A percentile compares a stretch with the other conserved stretches of the same genome.
Evolutionary conservation across 64 coral and sea anemone species (phyloP).

Genomic region (Montipora efflorescens): DNA sequence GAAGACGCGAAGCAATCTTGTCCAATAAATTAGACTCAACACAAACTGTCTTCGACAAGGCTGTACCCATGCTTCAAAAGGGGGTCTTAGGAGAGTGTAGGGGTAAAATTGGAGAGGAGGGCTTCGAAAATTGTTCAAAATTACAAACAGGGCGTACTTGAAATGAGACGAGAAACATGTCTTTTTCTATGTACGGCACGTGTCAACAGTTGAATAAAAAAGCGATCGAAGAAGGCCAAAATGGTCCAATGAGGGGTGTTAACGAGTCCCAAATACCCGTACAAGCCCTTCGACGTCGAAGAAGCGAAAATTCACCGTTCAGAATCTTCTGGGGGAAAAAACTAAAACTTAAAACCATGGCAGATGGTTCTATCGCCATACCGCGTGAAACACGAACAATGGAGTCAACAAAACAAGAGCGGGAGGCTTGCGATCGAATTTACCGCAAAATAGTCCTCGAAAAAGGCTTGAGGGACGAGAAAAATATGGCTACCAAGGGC

Average conservation of each 20-base stretch:
- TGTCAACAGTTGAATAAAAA: neutral
- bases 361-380: slow-evolving; percentile 31
- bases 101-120: slow-evolving; percentile 11
- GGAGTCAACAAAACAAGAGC: slow-evolving; percentile 19
- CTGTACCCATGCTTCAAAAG: slow-evolving; percentile 47
- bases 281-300: slow-evolving; percentile 25
- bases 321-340: slow-evolving; percentile 10
- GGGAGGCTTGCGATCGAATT: slow-evolving; percentile 2
- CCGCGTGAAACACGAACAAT: slow-evolving; percentile 32
- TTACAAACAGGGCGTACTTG: slow-evolving; percentile 7
- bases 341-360: slow-evolving; percentile 28
- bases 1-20: slow-evolving; percentile 12
- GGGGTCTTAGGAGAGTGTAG: neutral
- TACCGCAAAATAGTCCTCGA: slow-evolving; percentile 36
- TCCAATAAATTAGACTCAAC: slow-evolving; percentile 21
- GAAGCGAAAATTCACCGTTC: slow-evolving; percentile 51
- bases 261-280: slow-evolving; percentile 5
- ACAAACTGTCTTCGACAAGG: neutral
- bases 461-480: slow-evolving; percentile 18
- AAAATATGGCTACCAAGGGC: slow-evolving; percentile 23
- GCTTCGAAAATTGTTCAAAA: slow-evolving; percentile 34
- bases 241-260: slow-evolving; percentile 1
- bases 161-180: neutral
- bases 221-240: neutral
- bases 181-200: slow-evolving; percentile 3